phyloP scores from a whole-genome alignment of 23 tunicate species.

The Styela clava region DNA sequence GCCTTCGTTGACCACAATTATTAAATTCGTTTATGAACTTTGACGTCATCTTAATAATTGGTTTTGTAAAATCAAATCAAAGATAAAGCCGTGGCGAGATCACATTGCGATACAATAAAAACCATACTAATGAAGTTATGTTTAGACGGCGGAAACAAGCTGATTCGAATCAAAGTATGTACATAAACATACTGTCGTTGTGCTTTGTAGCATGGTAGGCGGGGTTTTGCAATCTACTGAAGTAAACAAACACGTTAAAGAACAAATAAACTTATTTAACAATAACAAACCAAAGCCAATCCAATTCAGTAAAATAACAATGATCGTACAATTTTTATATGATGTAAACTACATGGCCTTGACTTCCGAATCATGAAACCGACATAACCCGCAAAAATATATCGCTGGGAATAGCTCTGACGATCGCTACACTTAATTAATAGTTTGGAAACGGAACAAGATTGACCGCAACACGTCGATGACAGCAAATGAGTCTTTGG shows the following conservation, averaged over 20 bases:
- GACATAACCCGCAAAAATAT: not conserved
- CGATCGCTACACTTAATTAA: not conserved
- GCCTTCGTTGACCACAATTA: not conserved
- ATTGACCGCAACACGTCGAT: conserved; percentile 35
- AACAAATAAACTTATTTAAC: too few relatives aligned
- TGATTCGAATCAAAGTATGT: not conserved
- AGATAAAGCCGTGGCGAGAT: not conserved
- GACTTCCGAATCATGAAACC: not conserved
- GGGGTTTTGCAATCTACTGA: too few relatives aligned
- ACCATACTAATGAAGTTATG: not conserved
- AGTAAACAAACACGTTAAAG: too few relatives aligned
- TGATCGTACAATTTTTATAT: too few relatives aligned
- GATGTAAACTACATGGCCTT: too few relatives aligned
- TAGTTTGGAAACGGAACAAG: conserved; percentile 32
- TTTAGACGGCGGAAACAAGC: not conserved
- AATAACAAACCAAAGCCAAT: too few relatives aligned
- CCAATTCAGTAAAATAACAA: too few relatives aligned
- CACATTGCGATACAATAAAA: not conserved
- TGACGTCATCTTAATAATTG: not conserved
- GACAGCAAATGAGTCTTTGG: conserved; percentile 17
- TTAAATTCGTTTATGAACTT: not conserved
- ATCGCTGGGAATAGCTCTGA: not conserved
- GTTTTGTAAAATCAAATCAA: not conserved
- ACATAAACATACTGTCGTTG: too few relatives aligned
- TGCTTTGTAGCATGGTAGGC: too few relatives aligned